These are phyloP conservation scores for Eupithecia inturbata DNA, from an alignment of 2,888 invertebrate species.

Conservation along the genomic window DNA sequence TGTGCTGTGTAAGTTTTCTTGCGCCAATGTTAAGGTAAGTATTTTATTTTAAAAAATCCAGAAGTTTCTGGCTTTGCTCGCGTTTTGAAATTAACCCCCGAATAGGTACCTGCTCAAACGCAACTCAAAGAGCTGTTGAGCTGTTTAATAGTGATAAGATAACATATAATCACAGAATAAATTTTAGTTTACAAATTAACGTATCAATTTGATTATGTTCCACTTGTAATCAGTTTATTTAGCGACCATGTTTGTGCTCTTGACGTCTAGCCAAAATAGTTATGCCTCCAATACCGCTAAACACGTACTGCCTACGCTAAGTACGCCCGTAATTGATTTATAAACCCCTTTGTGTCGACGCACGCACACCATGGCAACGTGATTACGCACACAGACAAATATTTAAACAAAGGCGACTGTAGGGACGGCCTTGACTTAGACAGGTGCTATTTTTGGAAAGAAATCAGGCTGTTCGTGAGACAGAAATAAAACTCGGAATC, in stretches of 20 bases:
- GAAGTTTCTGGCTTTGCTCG: neutral
- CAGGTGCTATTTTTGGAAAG: slow-evolving; percentile 35
- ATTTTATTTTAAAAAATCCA: neutral
- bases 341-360: slow-evolving; percentile 39
- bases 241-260: neutral
- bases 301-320: slow-evolving; percentile 3
- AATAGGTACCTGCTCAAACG: too few relatives aligned
- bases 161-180: neutral
- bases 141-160: neutral
- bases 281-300: neutral
- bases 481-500: neutral
- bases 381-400: slow-evolving; percentile 39
- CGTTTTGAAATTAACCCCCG: neutral
- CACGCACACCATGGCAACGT: slow-evolving; percentile 40
- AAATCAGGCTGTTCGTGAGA: slow-evolving; percentile 23
- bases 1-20: neutral
- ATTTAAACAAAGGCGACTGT: slow-evolving; percentile 39
- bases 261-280: slow-evolving; percentile 5
- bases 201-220: neutral
- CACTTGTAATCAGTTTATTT: neutral
- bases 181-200: neutral
- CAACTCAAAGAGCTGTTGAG: neutral
- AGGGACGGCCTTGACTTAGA: slow-evolving; percentile 42
- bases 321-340: slow-evolving; percentile 43
- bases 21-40: neutral